These are phyloP conservation scores for Eupithecia exiguata DNA, from an alignment of 2,888 invertebrate genomes.

Conservation along the genomic window DNA sequence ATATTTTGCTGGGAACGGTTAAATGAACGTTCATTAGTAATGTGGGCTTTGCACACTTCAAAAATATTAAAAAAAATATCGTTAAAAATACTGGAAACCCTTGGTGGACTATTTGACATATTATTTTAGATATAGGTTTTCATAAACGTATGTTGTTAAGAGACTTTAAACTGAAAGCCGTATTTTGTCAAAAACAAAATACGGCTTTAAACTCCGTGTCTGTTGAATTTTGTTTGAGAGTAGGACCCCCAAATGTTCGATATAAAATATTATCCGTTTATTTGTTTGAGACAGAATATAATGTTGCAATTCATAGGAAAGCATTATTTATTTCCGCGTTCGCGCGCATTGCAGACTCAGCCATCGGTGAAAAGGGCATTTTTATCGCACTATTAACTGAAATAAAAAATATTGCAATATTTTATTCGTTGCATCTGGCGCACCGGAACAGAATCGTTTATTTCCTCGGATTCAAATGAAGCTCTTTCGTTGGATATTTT, in stretches of 20 bases:
- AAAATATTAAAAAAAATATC: neutral
- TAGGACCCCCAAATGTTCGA: neutral
- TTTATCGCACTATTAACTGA: conserved; percentile 42
- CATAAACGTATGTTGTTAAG: neutral
- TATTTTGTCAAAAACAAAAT: no score
- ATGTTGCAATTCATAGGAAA: conserved; percentile 25
- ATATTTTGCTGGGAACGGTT: neutral
- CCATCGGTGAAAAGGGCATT: conserved; percentile 44
- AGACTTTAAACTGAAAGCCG: neutral
- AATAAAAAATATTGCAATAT: conserved; percentile 59
- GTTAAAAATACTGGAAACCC: neutral
- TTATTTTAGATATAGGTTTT: neutral
- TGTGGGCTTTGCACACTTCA: neutral
- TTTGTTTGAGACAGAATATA: conserved; percentile 10
- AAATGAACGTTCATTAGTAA: neutral
- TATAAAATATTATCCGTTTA: neutral
- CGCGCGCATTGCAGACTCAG: conserved; percentile 32
- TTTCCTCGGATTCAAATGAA: conserved; percentile 52
- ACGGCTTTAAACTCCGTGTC: neutral
- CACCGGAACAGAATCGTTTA: conserved; percentile 48
- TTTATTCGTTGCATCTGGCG: conserved; percentile 59
- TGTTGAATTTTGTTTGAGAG: neutral
- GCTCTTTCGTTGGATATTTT: conserved; percentile 23
- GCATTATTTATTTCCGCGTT: conserved; percentile 30
- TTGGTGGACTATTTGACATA: neutral